Conservation (phyloP, 2,888 invertebrate species). For the Pardosa pseudoannulata region DNA sequence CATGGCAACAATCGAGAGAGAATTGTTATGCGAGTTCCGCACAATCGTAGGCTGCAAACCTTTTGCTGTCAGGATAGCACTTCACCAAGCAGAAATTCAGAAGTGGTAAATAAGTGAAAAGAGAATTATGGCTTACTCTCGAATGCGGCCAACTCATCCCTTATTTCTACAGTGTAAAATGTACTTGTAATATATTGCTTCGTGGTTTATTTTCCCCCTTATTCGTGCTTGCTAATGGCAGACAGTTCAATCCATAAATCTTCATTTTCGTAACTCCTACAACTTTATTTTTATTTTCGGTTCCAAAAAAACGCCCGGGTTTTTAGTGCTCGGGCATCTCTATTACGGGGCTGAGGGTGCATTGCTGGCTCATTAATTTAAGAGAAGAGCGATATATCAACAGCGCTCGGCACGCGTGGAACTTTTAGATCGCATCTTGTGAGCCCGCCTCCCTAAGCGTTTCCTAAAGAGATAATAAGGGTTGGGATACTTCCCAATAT, state of each 20-base stretch:
- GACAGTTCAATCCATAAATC: conserved; percentile 11
- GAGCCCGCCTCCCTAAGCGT: background rate
- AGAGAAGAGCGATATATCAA: conserved; percentile 20
- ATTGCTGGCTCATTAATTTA: conserved; percentile 22
- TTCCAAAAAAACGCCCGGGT: background rate
- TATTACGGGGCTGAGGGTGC: conserved; percentile 18
- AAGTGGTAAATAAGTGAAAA: too few relatives aligned
- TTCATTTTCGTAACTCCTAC: conserved; percentile 15
- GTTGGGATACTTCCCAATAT: background rate
- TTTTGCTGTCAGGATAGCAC: too few relatives aligned
- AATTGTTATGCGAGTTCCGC: too few relatives aligned
- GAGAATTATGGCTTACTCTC: too few relatives aligned
- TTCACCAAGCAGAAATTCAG: too few relatives aligned
- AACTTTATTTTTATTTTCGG: conserved; percentile 7
- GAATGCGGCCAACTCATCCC: background rate
- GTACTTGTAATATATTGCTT: background rate
- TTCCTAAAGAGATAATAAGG: conserved; percentile 5
- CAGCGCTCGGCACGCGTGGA: background rate
- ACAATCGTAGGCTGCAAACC: too few relatives aligned
- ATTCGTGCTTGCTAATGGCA: background rate
- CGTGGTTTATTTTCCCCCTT: background rate
- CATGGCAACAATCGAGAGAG: too few relatives aligned
- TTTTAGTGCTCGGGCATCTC: conserved; percentile 21
- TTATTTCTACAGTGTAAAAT: background rate
- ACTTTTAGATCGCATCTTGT: background rate